A percentile compares a stretch with the other conserved stretches of the same genome.
Evolutionary conservation across 2,797 vertebrate species (phyloP).

Genomic region (Manis pentadactyla): DNA sequence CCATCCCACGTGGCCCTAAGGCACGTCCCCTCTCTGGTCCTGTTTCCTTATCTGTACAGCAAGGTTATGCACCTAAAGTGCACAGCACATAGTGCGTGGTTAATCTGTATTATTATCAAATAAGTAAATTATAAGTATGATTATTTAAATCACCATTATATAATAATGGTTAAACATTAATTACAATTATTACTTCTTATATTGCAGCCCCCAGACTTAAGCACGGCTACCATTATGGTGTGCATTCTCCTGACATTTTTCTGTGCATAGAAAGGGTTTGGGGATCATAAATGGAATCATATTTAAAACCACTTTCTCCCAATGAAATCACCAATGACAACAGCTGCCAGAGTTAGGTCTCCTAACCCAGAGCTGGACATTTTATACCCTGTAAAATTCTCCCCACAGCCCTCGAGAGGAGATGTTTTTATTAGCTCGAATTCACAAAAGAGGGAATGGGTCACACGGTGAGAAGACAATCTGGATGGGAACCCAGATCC

Average conservation of each 20-base stretch:
- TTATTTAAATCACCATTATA: not conserved
- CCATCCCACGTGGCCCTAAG: not conserved
- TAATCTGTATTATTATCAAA: no score
- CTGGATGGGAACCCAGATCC: not conserved
- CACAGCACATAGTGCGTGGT: not conserved
- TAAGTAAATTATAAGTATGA: not conserved
- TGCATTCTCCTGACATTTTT: not conserved
- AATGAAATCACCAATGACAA: not conserved
- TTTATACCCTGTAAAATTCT: not conserved
- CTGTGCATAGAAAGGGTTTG: not conserved
- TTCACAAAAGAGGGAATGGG: not conserved
- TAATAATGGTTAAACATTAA: not conserved
- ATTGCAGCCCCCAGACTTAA: not conserved
- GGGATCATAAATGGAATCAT: not conserved
- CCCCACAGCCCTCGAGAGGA: no score
- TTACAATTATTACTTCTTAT: not conserved
- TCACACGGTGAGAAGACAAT: not conserved
- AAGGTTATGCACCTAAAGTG: not conserved
- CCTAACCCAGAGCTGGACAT: not conserved
- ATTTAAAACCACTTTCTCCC: not conserved
- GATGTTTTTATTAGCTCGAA: not conserved
- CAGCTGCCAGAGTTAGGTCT: not conserved
- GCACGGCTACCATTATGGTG: rapidly evolving
- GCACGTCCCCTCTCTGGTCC: not conserved
- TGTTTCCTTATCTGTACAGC: not conserved